Evolutionary conservation across 2,113 vertebrate species (phyloP).

Genomic region (Erinaceus europaeus): DNA sequence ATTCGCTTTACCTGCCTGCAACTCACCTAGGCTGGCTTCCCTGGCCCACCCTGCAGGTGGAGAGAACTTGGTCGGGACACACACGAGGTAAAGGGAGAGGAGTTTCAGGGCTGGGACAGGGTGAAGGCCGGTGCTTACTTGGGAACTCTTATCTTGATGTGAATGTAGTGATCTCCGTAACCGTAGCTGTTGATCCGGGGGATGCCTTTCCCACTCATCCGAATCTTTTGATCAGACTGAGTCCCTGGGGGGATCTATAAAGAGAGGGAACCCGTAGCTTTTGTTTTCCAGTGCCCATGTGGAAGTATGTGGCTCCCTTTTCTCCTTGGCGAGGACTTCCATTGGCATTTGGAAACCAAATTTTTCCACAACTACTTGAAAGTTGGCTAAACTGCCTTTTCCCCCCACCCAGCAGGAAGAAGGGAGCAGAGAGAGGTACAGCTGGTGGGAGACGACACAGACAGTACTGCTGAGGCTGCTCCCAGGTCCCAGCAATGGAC

Average conservation of each 20-base stretch:
- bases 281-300: not conserved
- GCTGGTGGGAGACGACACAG: too few relatives aligned
- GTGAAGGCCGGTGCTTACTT: slow-evolving; percentile 84
- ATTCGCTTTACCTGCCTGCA: too few relatives aligned
- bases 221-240: slow-evolving; percentile 92
- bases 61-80: too few relatives aligned
- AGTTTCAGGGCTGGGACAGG: not conserved
- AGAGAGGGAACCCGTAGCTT: not conserved
- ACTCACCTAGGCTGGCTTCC: too few relatives aligned
- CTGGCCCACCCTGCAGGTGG: too few relatives aligned
- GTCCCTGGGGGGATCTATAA: slow-evolving; percentile 92
- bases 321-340: not conserved
- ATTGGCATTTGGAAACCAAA: not conserved
- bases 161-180: slow-evolving; percentile 96
- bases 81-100: too few relatives aligned
- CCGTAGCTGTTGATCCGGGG: slow-evolving; percentile 93
- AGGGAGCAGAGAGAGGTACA: too few relatives aligned
- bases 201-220: slow-evolving; percentile 93
- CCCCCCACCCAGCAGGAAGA: too few relatives aligned
- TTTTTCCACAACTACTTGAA: too few relatives aligned
- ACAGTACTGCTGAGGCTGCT: too few relatives aligned
- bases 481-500: too few relatives aligned
- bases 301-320: not conserved
- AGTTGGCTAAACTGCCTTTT: too few relatives aligned
- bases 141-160: slow-evolving; percentile 94